Conservation (phyloP, 2,113 vertebrate species). For the Casuarius casuarius region DNA sequence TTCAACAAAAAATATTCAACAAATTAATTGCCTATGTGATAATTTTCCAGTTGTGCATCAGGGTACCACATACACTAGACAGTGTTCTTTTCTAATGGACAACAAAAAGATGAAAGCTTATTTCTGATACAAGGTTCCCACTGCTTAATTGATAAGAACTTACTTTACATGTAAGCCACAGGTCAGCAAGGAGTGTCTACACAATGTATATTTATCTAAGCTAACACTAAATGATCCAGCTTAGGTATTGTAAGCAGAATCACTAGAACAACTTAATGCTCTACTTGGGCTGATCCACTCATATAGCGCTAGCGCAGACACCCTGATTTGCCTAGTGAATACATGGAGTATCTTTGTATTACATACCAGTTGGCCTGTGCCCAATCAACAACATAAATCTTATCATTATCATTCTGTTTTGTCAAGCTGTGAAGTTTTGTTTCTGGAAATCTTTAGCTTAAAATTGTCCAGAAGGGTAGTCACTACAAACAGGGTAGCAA, state of each 20-base stretch:
- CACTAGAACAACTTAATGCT: background rate
- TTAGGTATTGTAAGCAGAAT: background rate
- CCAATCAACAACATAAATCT: background rate
- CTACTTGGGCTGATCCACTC: background rate
- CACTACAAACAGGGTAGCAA: background rate
- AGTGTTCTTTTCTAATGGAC: background rate
- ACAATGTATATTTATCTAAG: background rate
- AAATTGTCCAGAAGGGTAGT: background rate
- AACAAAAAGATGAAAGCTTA: background rate
- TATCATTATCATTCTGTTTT: background rate
- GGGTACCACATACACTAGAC: background rate
- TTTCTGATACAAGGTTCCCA: background rate
- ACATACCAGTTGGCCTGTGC: background rate
- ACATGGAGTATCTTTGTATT: background rate
- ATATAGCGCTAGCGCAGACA: fast-evolving
- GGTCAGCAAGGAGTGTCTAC: background rate
- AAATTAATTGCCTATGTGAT: background rate
- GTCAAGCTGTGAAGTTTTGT: background rate
- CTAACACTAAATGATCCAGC: background rate
- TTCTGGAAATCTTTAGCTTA: slow-evolving; percentile 2
- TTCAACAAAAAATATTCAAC: background rate
- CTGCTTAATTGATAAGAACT: background rate
- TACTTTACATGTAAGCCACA: background rate
- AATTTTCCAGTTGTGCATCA: background rate
- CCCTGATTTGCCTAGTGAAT: background rate